phyloP scores from a whole-genome alignment of 2,797 vertebrate genomes.

The Sebastes nivosus region DNA sequence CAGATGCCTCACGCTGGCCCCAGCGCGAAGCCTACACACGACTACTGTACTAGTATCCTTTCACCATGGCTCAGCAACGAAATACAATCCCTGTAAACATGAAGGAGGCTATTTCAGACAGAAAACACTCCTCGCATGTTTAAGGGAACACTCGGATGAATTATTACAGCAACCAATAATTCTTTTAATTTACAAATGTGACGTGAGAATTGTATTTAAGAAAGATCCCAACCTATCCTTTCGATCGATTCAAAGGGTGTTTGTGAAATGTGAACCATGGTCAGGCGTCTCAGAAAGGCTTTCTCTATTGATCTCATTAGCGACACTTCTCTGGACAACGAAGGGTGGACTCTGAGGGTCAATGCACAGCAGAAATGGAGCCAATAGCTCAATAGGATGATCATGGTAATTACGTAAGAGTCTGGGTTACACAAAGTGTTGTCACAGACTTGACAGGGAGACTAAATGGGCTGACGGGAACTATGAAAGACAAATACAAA shows the following conservation, averaged over 20 bases:
- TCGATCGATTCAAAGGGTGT: slow-evolving; percentile 12
- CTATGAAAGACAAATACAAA: neutral
- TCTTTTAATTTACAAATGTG: neutral
- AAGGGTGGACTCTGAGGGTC: slow-evolving; percentile 42
- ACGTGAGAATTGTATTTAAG: neutral
- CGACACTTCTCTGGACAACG: slow-evolving; percentile 43
- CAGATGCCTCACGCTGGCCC: neutral
- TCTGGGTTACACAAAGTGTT: slow-evolving; percentile 29
- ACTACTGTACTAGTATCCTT: neutral
- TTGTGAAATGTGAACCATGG: slow-evolving; percentile 52
- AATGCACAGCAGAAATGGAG: slow-evolving; percentile 59
- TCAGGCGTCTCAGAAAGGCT: slow-evolving; percentile 51
- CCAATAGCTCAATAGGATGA: slow-evolving; percentile 64
- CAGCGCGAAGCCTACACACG: neutral
- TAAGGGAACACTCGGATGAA: neutral
- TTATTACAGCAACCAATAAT: neutral
- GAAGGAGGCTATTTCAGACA: neutral
- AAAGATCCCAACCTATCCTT: neutral
- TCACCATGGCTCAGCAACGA: neutral
- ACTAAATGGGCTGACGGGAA: neutral
- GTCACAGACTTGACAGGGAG: neutral
- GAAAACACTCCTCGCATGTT: neutral
- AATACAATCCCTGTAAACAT: neutral
- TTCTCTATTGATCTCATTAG: slow-evolving; percentile 76
- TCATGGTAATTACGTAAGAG: slow-evolving; percentile 58